Evolutionary conservation across 2,113 vertebrate species (phyloP).

Genomic region (Chionomys nivalis): DNA sequence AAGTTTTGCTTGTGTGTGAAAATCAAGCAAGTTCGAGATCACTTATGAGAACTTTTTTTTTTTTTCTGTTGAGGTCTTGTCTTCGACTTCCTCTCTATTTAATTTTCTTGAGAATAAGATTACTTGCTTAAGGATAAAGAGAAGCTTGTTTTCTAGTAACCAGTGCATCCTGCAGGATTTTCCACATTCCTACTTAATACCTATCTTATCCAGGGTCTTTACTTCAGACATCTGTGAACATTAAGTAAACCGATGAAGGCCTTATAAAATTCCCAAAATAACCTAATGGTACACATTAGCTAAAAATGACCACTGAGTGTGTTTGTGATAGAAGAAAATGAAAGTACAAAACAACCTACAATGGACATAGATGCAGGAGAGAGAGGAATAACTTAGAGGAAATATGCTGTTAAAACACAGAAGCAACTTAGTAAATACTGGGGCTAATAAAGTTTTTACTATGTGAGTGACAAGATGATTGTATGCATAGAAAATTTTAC

Average conservation of each 20-base stretch:
- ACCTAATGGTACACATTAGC: background rate
- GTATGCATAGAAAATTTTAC: background rate
- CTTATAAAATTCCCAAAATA: background rate
- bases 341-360: background rate
- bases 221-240: background rate
- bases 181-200: too few relatives aligned
- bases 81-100: background rate
- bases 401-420: background rate
- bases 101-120: background rate
- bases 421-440: background rate
- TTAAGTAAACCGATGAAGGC: background rate
- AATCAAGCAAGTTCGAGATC: background rate
- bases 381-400: background rate
- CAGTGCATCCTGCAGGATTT: accelerated
- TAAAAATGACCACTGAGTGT: background rate
- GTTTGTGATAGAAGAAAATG: background rate
- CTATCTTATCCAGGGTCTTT: background rate
- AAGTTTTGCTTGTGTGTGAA: background rate
- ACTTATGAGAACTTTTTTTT: too few relatives aligned
- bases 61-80: background rate
- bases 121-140: background rate
- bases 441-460: background rate
- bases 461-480: background rate
- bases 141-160: background rate
- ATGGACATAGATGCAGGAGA: background rate